Evolutionary conservation across 1,140 invertebrate genomes (phyloP).

Genomic region (Leptinotarsa defecta): DNA sequence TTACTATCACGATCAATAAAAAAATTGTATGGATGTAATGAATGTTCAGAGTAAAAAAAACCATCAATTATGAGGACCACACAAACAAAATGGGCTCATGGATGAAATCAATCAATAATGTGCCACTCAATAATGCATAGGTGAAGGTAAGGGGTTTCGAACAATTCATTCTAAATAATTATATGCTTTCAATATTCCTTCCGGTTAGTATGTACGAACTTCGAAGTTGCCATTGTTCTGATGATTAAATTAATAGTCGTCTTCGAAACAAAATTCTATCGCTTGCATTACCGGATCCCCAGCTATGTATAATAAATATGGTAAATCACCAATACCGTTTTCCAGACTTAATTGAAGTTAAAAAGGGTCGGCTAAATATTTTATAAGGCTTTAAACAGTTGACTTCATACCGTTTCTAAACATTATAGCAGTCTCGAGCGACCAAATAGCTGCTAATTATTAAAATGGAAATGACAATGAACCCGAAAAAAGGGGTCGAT

Average conservation of each 20-base stretch:
- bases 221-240: constrained; percentile 4
- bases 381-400: constrained; percentile 23
- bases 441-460: constrained; percentile 22
- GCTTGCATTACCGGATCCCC: neutral
- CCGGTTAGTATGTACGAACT: neutral
- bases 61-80: no score
- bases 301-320: constrained; percentile 15
- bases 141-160: neutral
- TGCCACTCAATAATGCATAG: neutral
- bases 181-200: neutral
- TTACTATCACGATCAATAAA: no score
- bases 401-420: constrained; percentile 15
- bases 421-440: constrained; percentile 20
- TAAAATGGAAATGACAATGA: constrained; percentile 19
- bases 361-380: constrained; percentile 21
- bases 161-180: constrained; percentile 4
- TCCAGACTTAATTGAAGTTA: constrained; percentile 25
- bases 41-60: no score
- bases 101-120: no score
- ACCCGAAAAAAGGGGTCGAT: constrained; percentile 21
- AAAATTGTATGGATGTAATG: no score
- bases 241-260: neutral
- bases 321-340: constrained; percentile 24
- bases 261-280: constrained; percentile 1
- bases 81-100: no score